Evolutionary conservation across 1,140 invertebrate genomes (phyloP), one percentile per base, ranked within the genome.

Genomic region (Danaus plexippus): DNA sequence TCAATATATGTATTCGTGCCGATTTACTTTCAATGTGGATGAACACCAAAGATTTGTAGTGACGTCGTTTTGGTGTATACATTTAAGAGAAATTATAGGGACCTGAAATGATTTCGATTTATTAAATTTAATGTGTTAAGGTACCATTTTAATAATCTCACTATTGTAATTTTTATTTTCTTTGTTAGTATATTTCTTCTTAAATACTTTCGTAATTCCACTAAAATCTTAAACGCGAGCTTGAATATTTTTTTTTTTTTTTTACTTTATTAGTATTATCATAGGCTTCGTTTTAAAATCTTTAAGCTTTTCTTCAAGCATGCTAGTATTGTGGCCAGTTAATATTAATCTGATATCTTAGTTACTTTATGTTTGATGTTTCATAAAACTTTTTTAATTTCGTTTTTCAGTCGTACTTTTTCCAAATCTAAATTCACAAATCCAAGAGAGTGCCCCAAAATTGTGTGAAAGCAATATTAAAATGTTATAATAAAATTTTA

Each of bases 1-100:
- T 32, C 22, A 32, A 32, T 3, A 32, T 32, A 22, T 75, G 73
- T 65, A 64, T 73, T 75, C 62, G 77, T 79, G 75, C 80, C 75
- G 80, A 80, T 73, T 65, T 74, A 73, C 72, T 76, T 80, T 77
- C 69, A 75, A 82, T 80, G 75, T 85, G 74, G 76, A 84, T 82
- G 74, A 78, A 77, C 82, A 86, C 82, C 82, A 86, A 86, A 86
- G 82, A 86, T 84, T 82, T 84, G 77, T 82, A 77, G 80, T 76
- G 69, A 79, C 67, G 70, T 79, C 72, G 71, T 85, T 81, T 83
- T 84, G 80, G 82, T 79, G 80, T 80, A 69, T 77, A 85, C 77
- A 81, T 78, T 78, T 85, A 85, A 84, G 79, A 78, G 70, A 82
- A 85, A 82, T 83, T 82, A 76, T 80, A 80, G 80, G 82, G 82